Base-by-base conservation (phyloP, 2,888 invertebrate genomes). In the Phalera bucephala region DNA sequence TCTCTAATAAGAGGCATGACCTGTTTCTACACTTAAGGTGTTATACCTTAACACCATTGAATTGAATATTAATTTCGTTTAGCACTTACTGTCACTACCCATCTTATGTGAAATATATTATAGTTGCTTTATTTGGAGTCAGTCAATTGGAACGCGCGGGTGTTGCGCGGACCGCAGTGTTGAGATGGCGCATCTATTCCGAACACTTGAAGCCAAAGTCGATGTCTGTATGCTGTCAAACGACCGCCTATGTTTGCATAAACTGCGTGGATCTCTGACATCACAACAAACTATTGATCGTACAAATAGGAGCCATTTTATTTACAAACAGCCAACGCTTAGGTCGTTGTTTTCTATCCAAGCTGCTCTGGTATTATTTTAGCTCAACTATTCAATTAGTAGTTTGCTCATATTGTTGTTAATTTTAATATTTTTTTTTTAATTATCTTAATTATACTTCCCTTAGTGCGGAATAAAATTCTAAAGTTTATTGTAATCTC, bases 341-440 rank as follows among this genome's bases (percentile, higher is more conserved):
- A 68, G 64, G 66, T 59, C 71, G 70, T 66, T 61, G 65, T 67
- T 51, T 68, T 57, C 65, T 43, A 50, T 86, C 88, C 89, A 87
- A 87, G 89, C 89, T 87, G 88, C 89, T 86, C 87, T 59, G 85
- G 85, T 80, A 66, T 79, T 77, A 75, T 69, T 76, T 83, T 80
- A 86, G 88, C 88, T 88, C 88, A 87, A 87, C 86, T 85, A 84
- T 82, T 80, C 76, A 77, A 53, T 55, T 48, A 78, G 69, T 86
- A 83, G 81, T 84, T 82, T 88, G 87, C 87, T 88, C 88, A 86
- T 85, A 53, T 86, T 86, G 84, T 87, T 87, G 77, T 86, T 83
- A 79, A 74, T 82, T 81, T 80, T 77, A 72, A 72, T 80, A 71
- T 73, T 66, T 73, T 72, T 61, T 69, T 62, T 46, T 61, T 71